A percentile compares a stretch with the other conserved stretches of the same genome.
These are phyloP conservation scores for Chironomus striatipennis DNA, from an alignment of 1,140 invertebrate species.

Conservation along the genomic window DNA sequence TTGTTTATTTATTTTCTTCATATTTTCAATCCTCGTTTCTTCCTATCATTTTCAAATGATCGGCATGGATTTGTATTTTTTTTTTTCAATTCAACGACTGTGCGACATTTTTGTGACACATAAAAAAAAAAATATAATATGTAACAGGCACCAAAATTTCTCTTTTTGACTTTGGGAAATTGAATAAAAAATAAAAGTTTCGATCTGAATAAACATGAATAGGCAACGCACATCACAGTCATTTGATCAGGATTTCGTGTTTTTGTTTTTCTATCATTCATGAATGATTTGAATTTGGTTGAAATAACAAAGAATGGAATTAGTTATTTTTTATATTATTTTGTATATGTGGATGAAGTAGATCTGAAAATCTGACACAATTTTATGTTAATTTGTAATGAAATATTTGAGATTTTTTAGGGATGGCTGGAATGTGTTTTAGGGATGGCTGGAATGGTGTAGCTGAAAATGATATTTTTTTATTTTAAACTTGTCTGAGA, in stretches of 20 bases:
- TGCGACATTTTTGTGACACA: background rate
- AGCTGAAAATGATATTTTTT: no score
- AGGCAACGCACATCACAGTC: background rate
- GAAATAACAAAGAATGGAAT: no score
- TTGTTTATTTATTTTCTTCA: slow-evolving; percentile 18
- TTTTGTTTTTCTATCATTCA: background rate
- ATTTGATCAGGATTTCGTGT: background rate
- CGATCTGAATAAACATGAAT: slow-evolving; percentile 21
- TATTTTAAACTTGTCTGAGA: no score
- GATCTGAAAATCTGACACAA: no score
- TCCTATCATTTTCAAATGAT: background rate
- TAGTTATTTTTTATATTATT: no score
- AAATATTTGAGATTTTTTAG: no score
- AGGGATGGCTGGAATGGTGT: no score
- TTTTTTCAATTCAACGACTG: background rate
- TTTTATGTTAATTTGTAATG: no score
- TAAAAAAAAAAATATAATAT: background rate
- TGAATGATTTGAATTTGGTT: background rate
- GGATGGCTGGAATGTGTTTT: no score
- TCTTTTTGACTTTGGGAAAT: background rate
- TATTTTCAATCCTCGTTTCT: no score
- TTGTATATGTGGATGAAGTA: no score
- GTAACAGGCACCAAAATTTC: background rate
- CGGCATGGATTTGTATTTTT: background rate
- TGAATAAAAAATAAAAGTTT: background rate